These are phyloP conservation scores for Cyphomyrmex costatus DNA, from an alignment of 1,140 invertebrate genomes.

Conservation along the genomic window DNA sequence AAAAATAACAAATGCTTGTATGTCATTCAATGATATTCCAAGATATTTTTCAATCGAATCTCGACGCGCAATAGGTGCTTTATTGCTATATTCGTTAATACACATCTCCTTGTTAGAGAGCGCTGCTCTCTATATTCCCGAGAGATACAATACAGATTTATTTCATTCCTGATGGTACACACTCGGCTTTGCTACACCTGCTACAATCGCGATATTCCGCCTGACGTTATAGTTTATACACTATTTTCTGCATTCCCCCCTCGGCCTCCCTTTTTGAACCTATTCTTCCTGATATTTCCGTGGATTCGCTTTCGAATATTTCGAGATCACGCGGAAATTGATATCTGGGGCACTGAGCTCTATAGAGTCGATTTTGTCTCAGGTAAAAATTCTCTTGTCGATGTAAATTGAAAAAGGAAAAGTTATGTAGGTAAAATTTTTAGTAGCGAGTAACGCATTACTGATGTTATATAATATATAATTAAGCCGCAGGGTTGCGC, in stretches of 20 bases:
- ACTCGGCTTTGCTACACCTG: slow-evolving; percentile 17
- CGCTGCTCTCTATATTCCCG: neutral
- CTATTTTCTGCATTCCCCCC: neutral
- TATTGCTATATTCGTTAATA: neutral
- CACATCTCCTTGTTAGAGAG: slow-evolving; percentile 12
- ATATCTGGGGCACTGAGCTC: slow-evolving; percentile 4
- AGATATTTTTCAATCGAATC: slow-evolving; percentile 23
- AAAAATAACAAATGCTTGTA: neutral
- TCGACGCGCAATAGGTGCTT: neutral
- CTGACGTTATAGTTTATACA: slow-evolving; percentile 44
- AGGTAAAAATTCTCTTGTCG: neutral
- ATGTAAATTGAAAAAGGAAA: neutral
- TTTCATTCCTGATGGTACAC: slow-evolving; percentile 34
- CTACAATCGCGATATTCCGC: slow-evolving; percentile 22
- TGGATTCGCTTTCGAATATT: slow-evolving; percentile 27
- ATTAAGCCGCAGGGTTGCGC: neutral
- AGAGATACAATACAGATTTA: slow-evolving; percentile 39
- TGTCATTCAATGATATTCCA: slow-evolving; percentile 9
- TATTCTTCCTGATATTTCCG: slow-evolving; percentile 9
- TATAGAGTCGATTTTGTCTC: neutral
- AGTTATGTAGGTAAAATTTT: neutral
- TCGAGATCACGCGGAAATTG: slow-evolving; percentile 39
- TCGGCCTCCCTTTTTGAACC: neutral
- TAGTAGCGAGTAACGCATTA: neutral
- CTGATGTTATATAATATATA: neutral